Conservation (phyloP, 2,797 vertebrate species). For the Anguilla pacifica region DNA sequence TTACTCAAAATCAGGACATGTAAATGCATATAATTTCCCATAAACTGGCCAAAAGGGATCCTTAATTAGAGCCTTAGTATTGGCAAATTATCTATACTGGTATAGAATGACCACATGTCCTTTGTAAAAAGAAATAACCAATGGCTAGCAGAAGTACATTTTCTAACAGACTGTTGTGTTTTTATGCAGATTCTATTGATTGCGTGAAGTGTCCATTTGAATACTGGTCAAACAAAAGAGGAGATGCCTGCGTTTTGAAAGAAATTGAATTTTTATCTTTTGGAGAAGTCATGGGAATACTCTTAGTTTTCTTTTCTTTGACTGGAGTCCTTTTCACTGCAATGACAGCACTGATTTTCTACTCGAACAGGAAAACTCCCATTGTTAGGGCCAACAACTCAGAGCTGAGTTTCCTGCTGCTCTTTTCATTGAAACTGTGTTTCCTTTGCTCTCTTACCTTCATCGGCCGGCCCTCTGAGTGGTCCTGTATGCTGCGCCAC, state of each 20-base stretch:
- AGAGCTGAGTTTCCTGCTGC: slow-evolving; percentile 72
- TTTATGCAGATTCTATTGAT: slow-evolving; percentile 60
- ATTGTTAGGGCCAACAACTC: slow-evolving; percentile 72
- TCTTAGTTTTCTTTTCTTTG: slow-evolving; percentile 62
- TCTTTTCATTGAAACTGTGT: slow-evolving; percentile 71
- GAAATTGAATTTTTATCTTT: slow-evolving; percentile 66
- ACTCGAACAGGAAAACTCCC: slow-evolving; percentile 67
- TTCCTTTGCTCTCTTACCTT: slow-evolving; percentile 74
- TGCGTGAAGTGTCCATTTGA: slow-evolving; percentile 65
- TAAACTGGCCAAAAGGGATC: too few relatives aligned
- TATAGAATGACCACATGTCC: neutral
- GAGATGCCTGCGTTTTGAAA: slow-evolving; percentile 65
- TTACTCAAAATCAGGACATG: too few relatives aligned
- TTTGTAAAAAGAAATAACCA: neutral
- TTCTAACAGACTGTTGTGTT: neutral
- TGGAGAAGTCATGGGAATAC: slow-evolving; percentile 63
- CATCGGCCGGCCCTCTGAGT: slow-evolving; percentile 68
- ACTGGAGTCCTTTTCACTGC: slow-evolving; percentile 65
- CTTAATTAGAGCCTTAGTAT: too few relatives aligned
- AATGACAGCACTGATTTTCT: slow-evolving; percentile 59
- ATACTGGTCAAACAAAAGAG: slow-evolving; percentile 67
- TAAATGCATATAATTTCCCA: too few relatives aligned
- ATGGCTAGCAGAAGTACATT: neutral
- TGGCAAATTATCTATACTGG: neutral
- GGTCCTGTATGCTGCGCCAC: slow-evolving; percentile 77